Evolutionary conservation across 1,140 invertebrate genomes (phyloP), one percentile per base, ranked within the genome.

Genomic region (Lerema accius): DNA sequence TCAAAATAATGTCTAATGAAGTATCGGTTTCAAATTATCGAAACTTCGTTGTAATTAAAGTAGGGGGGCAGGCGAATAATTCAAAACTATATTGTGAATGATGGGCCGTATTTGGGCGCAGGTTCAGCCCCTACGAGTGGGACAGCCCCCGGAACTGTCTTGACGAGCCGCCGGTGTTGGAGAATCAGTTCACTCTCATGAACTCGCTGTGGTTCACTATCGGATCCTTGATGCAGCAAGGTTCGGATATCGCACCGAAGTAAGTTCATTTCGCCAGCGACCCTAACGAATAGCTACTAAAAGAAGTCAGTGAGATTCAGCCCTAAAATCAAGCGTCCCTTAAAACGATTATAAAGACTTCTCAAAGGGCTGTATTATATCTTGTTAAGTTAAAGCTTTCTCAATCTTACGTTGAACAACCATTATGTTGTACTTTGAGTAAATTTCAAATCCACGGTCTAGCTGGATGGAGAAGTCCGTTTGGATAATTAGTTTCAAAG

Each of bases 121-220:
- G 95, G 92, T 95, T 97, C 92, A 96, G 95, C 90, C 96, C 96
- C 71, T 97, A 96, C 90, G 96, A 98, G 93, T 97, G 96, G 96
- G 94, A 96, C 90, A 95, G 94, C 92, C 95, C 95, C 65, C 94
- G 96, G 91, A 95, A 95, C 73, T 96, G 95, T 92, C 93, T 95
- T 86, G 94, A 94, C 83, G 94, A 96, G 86, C 94, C 94, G 63
- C 94, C 95, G 71, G 94, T 95, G 78, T 90, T 96, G 86, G 95
- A 96, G 91, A 98, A 97, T 92, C 95, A 97, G 91, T 97, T 98
- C 92, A 96, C 95, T 70, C 92, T 97, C 73, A 92, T 96, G 86
- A 97, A 97, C 92, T 94, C 95, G 81, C 93, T 97, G 73, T 97
- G 96, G 96, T 97, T 97, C 92, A 96, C 96, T 90, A 95, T 96